Conservation (phyloP, 2,113 vertebrate genomes). For the Myxocyprinus asiaticus region DNA sequence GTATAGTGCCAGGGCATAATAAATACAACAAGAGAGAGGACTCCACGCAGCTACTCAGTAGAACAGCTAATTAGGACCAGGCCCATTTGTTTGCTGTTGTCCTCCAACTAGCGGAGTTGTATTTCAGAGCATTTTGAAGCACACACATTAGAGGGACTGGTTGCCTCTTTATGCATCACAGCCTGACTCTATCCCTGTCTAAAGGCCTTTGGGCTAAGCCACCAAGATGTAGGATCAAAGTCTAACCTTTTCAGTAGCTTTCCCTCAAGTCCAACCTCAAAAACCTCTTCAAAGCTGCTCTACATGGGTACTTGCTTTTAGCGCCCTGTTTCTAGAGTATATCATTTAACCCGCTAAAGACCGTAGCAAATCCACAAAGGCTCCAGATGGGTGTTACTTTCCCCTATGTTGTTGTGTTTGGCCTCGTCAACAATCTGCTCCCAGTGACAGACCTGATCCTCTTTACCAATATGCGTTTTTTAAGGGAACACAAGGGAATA, state of each 20-base stretch:
- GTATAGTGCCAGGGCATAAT: slow-evolving; percentile 58
- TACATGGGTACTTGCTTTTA: slow-evolving; percentile 36
- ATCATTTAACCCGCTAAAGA: slow-evolving; percentile 42
- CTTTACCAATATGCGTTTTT: slow-evolving; percentile 40
- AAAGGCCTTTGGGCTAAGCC: slow-evolving; percentile 30
- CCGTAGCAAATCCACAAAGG: slow-evolving; percentile 45
- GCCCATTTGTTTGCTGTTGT: slow-evolving; percentile 55
- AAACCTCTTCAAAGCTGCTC: slow-evolving; percentile 43
- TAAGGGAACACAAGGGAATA: slow-evolving; percentile 38
- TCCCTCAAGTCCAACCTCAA: slow-evolving; percentile 26
- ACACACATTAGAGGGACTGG: background rate
- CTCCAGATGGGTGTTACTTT: slow-evolving; percentile 42
- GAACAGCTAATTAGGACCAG: slow-evolving; percentile 67
- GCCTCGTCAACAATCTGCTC: slow-evolving; percentile 36
- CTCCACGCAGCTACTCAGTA: slow-evolving; percentile 49
- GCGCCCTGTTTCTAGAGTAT: slow-evolving; percentile 21
- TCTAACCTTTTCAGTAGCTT: slow-evolving; percentile 28
- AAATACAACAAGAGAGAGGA: slow-evolving; percentile 54
- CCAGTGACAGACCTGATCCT: slow-evolving; percentile 54
- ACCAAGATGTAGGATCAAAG: slow-evolving; percentile 31
- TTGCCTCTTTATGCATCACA: slow-evolving; percentile 27
- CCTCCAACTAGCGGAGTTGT: slow-evolving; percentile 49
- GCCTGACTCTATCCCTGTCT: background rate
- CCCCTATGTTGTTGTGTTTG: slow-evolving; percentile 45
- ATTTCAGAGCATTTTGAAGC: slow-evolving; percentile 37